These are phyloP conservation scores for Lepidochrysops patricia DNA, from an alignment of 2,888 invertebrate species.

Conservation along the genomic window DNA sequence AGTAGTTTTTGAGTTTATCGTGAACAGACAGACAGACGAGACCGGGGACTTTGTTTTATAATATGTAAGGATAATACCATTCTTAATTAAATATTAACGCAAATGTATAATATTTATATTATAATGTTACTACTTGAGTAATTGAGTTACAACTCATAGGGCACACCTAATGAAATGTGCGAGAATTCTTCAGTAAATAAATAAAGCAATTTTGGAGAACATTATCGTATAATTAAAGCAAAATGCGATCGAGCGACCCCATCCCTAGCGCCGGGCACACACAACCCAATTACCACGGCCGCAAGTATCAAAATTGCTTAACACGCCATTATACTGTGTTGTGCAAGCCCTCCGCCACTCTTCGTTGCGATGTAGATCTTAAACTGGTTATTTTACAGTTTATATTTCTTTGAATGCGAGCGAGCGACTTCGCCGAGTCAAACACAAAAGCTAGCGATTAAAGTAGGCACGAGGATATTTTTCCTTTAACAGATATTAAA, in stretches of 20 bases:
- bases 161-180: neutral
- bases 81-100: neutral
- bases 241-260: neutral
- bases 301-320: slow-evolving; percentile 10
- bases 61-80: too few relatives aligned
- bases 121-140: too few relatives aligned
- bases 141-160: too few relatives aligned
- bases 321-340: slow-evolving; percentile 4
- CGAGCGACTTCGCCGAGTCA: neutral
- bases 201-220: neutral
- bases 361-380: neutral
- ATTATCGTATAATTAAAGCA: neutral
- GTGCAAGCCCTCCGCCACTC: neutral
- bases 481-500: slow-evolving; percentile 10
- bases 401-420: neutral
- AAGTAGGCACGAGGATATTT: slow-evolving; percentile 6
- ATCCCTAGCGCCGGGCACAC: neutral
- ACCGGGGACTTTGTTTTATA: too few relatives aligned
- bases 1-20: too few relatives aligned
- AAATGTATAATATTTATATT: too few relatives aligned
- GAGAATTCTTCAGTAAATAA: neutral
- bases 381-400: neutral
- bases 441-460: neutral
- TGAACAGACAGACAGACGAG: too few relatives aligned
- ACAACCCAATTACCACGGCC: slow-evolving; percentile 1